A percentile compares a stretch with the other conserved stretches of the same genome.
Conservation (phyloP, 2,113 vertebrate species). For the Oceanodroma tethys region DNA sequence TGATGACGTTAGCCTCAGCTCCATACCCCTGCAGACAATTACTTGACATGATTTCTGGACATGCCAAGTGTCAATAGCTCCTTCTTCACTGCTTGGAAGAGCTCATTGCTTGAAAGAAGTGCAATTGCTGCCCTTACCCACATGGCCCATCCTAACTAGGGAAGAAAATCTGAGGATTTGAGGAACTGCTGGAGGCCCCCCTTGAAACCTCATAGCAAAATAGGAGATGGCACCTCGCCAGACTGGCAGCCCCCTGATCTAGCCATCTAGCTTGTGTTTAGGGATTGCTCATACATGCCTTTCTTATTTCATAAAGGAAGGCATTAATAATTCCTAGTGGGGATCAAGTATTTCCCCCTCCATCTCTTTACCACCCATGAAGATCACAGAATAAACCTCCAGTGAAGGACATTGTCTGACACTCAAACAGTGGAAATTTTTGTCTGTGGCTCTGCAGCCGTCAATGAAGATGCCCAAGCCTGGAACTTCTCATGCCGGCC, state of each 20-base stretch:
- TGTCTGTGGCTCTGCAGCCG: background rate
- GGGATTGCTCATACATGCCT: background rate
- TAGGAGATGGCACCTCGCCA: background rate
- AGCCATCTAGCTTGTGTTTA: background rate
- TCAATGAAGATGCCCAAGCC: background rate
- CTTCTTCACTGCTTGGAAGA: background rate
- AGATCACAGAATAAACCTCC: background rate
- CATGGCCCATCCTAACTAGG: background rate
- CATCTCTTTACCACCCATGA: slow-evolving; percentile 6
- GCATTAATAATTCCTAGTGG: slow-evolving; percentile 15
- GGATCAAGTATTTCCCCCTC: background rate
- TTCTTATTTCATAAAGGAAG: slow-evolving; percentile 36
- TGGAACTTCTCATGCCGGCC: background rate
- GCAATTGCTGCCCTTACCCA: background rate
- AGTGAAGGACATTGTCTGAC: background rate
- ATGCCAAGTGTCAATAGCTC: background rate
- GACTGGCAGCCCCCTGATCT: background rate
- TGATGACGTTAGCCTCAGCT: background rate
- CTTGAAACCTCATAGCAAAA: background rate
- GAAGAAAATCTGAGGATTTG: background rate
- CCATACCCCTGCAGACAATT: background rate
- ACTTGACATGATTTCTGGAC: background rate
- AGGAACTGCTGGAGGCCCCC: background rate
- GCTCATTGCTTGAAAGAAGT: background rate
- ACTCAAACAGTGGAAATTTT: background rate